Evolutionary conservation across 2,888 invertebrate species (phyloP), one percentile per base, ranked within the genome.

Genomic region (Diaperis boleti): DNA sequence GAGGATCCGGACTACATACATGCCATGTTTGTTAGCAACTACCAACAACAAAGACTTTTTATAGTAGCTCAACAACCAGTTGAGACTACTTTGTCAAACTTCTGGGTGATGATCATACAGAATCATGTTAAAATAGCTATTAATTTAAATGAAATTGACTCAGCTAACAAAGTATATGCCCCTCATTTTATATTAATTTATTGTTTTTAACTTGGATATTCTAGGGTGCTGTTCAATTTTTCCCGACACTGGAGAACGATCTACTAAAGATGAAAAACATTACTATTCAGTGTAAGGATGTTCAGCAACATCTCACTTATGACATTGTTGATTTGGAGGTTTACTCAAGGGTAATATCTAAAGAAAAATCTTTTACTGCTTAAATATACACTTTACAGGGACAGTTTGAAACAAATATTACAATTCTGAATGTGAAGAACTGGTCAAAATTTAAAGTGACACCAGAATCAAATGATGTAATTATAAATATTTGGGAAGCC

Each of bases 1-100:
- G 17, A 31, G 18, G 17, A 54, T 8, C 29, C 39, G 2, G 31
- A 54, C 10, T 54, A 54, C 11, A 42, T 54, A 13, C 26, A 54
- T 11, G 54, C 54, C 8, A 54, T 54, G 54, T 54, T 26, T 31
- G 54, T 54, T 2, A 26, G 17, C 17, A 26, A 18, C 22, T 54
- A 42, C 11, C 26, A 13, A 3, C 41, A 54, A 42, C 13, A 14
- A 6, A 29, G 42, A 29, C 29, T 11, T 2, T 42, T 22, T 11
- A 54, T 54, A 3, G 54, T 54, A 6, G 54, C 54, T 3, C 54
- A 54, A 42, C 54, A 54, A 54, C 54, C 54, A 31, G 5, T 41
- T 6, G 4, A 4, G 6, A 26, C 5, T 15, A 54, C 54, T 8
- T 7, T 54, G 11, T 4, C 18, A 11, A 15, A 54, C 31, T 54